A percentile compares a stretch with the other conserved stretches of the same genome.
These are phyloP conservation scores for Eurytemora carolleeae DNA, from an alignment of 1,140 invertebrate species.

Conservation along the genomic window DNA sequence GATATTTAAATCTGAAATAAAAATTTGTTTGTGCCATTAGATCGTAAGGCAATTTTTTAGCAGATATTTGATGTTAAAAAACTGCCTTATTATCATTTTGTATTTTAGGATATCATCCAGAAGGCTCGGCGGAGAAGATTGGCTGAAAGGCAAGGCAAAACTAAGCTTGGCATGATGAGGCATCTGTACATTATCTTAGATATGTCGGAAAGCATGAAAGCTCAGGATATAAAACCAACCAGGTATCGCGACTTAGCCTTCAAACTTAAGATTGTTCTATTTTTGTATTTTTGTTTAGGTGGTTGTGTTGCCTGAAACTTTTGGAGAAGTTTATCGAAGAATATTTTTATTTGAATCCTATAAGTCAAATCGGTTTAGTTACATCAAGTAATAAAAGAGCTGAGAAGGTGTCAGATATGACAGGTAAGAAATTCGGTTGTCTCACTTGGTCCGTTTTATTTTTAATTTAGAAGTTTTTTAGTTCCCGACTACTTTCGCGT, in stretches of 20 bases:
- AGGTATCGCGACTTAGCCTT: too few relatives aligned
- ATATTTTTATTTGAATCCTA: constrained; percentile 96
- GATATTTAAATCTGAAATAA: too few relatives aligned
- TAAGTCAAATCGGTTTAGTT: constrained; percentile 86
- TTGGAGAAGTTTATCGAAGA: constrained; percentile 84
- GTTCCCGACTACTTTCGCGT: too few relatives aligned
- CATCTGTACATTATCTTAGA: constrained; percentile 80
- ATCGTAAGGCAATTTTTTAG: too few relatives aligned
- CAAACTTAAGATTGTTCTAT: too few relatives aligned
- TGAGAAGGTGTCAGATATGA: constrained; percentile 70
- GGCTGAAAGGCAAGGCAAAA: constrained; percentile 42
- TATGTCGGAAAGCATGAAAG: constrained; percentile 75
- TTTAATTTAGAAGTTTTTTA: too few relatives aligned
- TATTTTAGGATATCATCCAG: too few relatives aligned
- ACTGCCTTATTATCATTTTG: too few relatives aligned
- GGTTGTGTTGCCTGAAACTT: constrained; percentile 38
- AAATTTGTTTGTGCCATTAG: too few relatives aligned
- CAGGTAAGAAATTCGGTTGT: constrained; percentile 34
- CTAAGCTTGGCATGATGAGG: constrained; percentile 82
- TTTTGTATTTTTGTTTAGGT: background rate
- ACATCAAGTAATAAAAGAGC: constrained; percentile 77
- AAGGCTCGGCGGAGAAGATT: too few relatives aligned
- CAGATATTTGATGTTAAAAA: too few relatives aligned
- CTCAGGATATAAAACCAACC: constrained; percentile 88
- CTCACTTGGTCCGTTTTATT: too few relatives aligned